Percentiles rank a stretch among this genome's conserved stretches.
Conservation (phyloP, 2,113 vertebrate species). For the Leiothrix lutea region DNA sequence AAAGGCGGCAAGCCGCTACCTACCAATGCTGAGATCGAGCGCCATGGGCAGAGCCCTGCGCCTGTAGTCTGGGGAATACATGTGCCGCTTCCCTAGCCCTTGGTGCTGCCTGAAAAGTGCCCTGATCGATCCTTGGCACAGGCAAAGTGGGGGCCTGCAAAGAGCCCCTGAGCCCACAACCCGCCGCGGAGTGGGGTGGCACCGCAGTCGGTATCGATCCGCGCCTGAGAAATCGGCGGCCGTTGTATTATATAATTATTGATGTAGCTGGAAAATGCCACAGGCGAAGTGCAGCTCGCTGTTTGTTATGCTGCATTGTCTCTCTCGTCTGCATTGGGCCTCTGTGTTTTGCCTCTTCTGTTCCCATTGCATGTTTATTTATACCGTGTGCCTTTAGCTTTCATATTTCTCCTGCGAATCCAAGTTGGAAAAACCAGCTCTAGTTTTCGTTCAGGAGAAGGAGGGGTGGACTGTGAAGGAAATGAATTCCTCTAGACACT, state of each 20-base stretch:
- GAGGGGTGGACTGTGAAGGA: slow-evolving; percentile 41
- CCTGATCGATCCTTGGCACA: not conserved
- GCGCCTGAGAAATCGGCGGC: slow-evolving; percentile 63
- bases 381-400: slow-evolving; percentile 73
- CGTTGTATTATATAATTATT: slow-evolving; percentile 80
- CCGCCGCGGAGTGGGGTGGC: not conserved
- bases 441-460: slow-evolving; percentile 42
- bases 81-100: not conserved
- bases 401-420: slow-evolving; percentile 79
- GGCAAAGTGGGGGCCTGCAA: not conserved
- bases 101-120: not conserved
- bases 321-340: slow-evolving; percentile 58
- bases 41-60: rapidly evolving
- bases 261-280: slow-evolving; percentile 78
- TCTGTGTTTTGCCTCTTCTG: slow-evolving; percentile 66
- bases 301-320: slow-evolving; percentile 80
- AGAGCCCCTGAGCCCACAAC: slow-evolving; percentile 41
- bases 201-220: slow-evolving; percentile 57
- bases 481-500: slow-evolving; percentile 63
- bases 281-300: slow-evolving; percentile 66
- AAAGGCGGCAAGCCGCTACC: rapidly evolving
- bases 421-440: slow-evolving; percentile 68
- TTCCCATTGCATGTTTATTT: slow-evolving; percentile 83
- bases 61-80: not conserved
- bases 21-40: rapidly evolving